Evolutionary conservation across 2,888 invertebrate species (phyloP), one percentile per base, ranked within the genome.

Genomic region (Spatulosminthurus flaviceps): DNA sequence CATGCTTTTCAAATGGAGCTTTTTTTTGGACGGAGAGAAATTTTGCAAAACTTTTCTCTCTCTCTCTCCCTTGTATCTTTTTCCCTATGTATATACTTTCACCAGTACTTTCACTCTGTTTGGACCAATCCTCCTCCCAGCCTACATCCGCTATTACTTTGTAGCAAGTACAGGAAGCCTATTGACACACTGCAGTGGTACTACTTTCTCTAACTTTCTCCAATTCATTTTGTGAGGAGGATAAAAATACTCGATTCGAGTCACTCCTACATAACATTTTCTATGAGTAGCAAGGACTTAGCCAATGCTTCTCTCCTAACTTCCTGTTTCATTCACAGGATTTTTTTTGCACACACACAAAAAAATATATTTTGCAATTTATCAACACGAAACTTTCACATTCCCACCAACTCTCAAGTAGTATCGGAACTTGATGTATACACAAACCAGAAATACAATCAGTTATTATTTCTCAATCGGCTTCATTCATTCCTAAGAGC

Each of bases 1-100:
- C n/a, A 67, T 9, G 26, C n/a, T 51, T n/a, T n/a, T n/a, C 9
- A 16, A 51, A 51, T 19, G 51, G 51, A 19, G 51, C 51, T 51
- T n/a, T n/a, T n/a, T n/a, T n/a, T n/a, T 51, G 51, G 51, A 51
- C 51, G 51, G 51, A n/a, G n/a, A n/a, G n/a, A n/a, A 51, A 51
- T 51, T 51, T 51, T n/a, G 51, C 51, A 51, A 51, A 51, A 51
- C 51, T 51, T 51, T 51, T 51, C 51, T 51, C n/a, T 51, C 51
- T 51, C 51, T 51, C 51, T 51, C n/a, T 51, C 51, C 16, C 51
- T 51, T 51, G 51, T 51, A n/a, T 51, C 16, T 51, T 66, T 13
- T 11, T 66, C 64, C 22, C 24, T 24, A 66, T 22, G 21, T 9
- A 66, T 22, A n/a, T n/a, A n/a, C n/a, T 66, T 22, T 19, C 51